phyloP scores from a whole-genome alignment of 2,797 vertebrate species.

The Oryzias dopingdopingensis region DNA sequence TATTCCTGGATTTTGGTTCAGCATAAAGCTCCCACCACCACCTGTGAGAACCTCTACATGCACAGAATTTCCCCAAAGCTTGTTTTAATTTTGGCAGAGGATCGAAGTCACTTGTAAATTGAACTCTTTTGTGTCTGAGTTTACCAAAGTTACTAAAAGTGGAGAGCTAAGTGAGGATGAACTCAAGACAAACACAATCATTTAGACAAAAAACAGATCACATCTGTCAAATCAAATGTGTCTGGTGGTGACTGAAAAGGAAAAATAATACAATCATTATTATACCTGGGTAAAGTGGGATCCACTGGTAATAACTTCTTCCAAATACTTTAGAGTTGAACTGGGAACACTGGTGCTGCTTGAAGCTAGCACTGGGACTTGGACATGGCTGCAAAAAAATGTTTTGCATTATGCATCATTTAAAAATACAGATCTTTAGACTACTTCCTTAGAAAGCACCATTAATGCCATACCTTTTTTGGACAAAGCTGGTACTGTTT shows the following conservation, averaged over 20 bases:
- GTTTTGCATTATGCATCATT: no score
- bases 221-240: neutral
- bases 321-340: constrained; percentile 89
- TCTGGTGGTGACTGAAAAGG: neutral
- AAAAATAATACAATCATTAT: neutral
- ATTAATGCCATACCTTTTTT: constrained; percentile 77
- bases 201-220: neutral
- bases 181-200: neutral
- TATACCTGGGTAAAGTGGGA: constrained; percentile 87
- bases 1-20: no score
- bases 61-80: no score
- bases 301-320: constrained; percentile 83
- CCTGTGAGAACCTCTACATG: no score
- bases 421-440: no score
- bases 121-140: neutral
- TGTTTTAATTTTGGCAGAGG: no score
- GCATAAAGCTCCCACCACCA: no score
- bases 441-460: no score
- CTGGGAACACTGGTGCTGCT: constrained; percentile 87
- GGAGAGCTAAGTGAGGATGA: neutral
- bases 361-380: constrained; percentile 83
- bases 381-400: constrained; percentile 78
- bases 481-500: constrained; percentile 86
- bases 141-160: neutral
- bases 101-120: no score